Evolutionary conservation across 2,113 vertebrate species (phyloP), one percentile per base, ranked within the genome.

Genomic region (Menura novaehollandiae): DNA sequence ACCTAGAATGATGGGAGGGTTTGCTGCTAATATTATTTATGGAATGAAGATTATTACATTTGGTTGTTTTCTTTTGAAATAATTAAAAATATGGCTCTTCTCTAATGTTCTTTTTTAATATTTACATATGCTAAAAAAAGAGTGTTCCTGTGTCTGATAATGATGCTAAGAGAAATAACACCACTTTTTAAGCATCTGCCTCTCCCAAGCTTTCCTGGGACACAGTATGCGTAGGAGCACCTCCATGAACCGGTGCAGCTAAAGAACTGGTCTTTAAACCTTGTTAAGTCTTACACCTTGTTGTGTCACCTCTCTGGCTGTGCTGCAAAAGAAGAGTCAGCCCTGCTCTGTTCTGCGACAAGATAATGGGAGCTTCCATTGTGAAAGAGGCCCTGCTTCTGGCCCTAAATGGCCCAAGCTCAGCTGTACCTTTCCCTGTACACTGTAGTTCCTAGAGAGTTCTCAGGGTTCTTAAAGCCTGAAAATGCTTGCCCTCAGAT

Each of bases 1-100:
- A 83, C 64, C 53, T 89, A 14, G 47, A 51, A 44, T 47, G 56
- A 88, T 60, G 89, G 97, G 91, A 97, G 94, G 93, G 95, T 96
- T 95, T 98, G 98, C 98, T 98, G 98, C 98, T 98, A 98, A 84
- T 96, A 85, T 27, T 98, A 98, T 98, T 98, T 98, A 98, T 98
- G 95, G 96, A 97, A 97, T 97, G 95, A 98, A 93, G 43, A 95
- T 98, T 97, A 96, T 95, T 97, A 97, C 97, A 97, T 94, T 97
- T 52, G 84, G 85, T 88, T 97, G 96, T 93, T 97, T 97, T 96
- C 93, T 97, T 98, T 90, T 89, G 83, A 96, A 95, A 98, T 94
- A 95, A 96, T 93, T 93, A 91, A 97, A 98, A 97, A 95, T 64
- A 85, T 96, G 97, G 89, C 92, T 96, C 92, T 96, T 91, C 93